Base-by-base conservation (phyloP, 2,888 invertebrate genomes). In the Machimus rusticus region DNA sequence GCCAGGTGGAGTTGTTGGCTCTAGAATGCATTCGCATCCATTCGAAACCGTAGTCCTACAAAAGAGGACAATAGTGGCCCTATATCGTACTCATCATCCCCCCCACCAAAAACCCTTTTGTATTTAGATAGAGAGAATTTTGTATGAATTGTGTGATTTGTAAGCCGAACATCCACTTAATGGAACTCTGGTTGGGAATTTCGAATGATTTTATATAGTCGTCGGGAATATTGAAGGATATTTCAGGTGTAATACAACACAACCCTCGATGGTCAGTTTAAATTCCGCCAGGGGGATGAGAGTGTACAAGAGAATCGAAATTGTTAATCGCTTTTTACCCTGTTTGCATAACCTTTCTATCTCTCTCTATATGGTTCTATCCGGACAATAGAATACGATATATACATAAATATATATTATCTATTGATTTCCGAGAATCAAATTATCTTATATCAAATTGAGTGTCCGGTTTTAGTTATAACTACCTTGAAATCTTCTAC, bases 101-200 rank as follows among this genome's bases (percentile, higher is more conserved):
- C n/a, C 16, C n/a, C 51, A 0, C 51, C 43, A 46, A 16, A 16
- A 46, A 5, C 19, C 51, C 51, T 51, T n/a, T 51, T 51, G 51
- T 51, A 51, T 51, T 19, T n/a, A n/a, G 51, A 51, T 66, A 66
- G 28, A 66, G 66, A 66, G 28, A 66, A 66, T 66, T 66, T 66
- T 66, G 66, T 66, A 66, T 66, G 66, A 5, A 78, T 23, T 78
- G 51, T 31, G 28, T 51, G 51, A 51, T 51, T 55, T 81, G 81
- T 55, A 81, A 81, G 81, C 81, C 1, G 81, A 81, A 81, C 81
- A 81, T 51, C 81, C 81, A 81, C 16, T 81, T 81, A 81, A 31
- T 12, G 16, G 55, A 31, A 51, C 19, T 81, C 51, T 81, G 81
- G 55, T 31, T 31, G 19, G 55, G 55, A 81, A 81, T 81, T 14